Percentiles rank a stretch among this genome's conserved stretches.
Conservation (phyloP, 2,113 vertebrate species). For the Diphyllodes magnificus region DNA sequence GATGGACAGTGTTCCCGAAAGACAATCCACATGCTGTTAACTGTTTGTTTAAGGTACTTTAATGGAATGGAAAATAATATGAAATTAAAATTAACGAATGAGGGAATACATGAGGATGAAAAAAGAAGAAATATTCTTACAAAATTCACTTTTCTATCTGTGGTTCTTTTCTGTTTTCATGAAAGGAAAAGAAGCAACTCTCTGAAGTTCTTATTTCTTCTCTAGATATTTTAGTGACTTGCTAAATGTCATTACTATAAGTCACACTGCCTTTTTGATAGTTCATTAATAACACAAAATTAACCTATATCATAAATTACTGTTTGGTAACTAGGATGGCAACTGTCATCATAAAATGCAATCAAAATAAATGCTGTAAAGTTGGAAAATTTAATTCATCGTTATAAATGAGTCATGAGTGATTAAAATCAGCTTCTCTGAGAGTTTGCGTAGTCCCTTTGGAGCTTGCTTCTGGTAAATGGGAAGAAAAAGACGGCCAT, state of each 20-base stretch:
- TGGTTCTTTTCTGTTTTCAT: neutral
- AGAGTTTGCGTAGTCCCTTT: neutral
- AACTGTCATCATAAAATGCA: neutral
- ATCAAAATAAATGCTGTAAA: conserved; percentile 17
- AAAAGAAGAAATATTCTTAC: neutral
- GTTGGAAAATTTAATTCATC: neutral
- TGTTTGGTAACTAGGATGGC: neutral
- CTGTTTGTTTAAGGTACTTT: neutral
- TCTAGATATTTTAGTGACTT: neutral
- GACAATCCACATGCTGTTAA: neutral
- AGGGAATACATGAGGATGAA: neutral
- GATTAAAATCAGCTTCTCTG: neutral
- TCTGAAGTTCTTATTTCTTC: neutral
- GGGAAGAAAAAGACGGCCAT: neutral
- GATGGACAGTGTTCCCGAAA: neutral
- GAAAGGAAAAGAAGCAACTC: neutral
- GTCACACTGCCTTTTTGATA: conserved; percentile 6
- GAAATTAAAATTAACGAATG: neutral
- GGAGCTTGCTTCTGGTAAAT: neutral
- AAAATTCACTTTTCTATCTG: neutral
- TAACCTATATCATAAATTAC: neutral
- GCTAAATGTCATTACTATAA: neutral
- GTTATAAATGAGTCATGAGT: neutral
- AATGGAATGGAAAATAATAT: neutral
- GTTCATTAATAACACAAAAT: neutral